phyloP scores from a whole-genome alignment of 2,797 vertebrate genomes.

The Eulemur albifrons region DNA sequence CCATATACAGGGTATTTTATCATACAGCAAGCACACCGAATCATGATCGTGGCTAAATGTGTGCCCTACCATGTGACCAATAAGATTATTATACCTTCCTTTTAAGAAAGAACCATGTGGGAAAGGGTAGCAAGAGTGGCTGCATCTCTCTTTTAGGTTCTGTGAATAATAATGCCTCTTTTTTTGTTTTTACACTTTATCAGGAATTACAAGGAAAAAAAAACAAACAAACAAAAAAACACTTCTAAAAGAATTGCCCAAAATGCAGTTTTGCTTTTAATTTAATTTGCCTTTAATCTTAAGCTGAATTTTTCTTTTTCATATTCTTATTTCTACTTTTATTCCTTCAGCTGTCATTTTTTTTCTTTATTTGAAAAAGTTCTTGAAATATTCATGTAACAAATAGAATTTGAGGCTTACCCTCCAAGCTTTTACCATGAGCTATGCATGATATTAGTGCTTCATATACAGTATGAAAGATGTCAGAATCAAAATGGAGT shows the following conservation, averaged over 20 bases:
- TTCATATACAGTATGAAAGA: neutral
- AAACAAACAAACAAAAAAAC: neutral
- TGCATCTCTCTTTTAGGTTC: neutral
- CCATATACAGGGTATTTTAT: neutral
- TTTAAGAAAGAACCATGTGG: neutral
- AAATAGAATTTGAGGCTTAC: neutral
- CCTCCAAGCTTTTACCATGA: neutral
- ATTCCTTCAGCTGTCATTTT: neutral
- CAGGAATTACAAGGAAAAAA: neutral
- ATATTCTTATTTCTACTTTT: neutral
- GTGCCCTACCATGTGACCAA: neutral
- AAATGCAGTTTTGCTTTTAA: neutral
- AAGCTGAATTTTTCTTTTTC: neutral
- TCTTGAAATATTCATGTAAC: neutral
- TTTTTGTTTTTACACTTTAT: neutral
- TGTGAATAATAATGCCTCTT: neutral
- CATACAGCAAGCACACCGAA: neutral
- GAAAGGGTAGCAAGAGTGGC: neutral
- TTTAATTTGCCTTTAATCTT: neutral
- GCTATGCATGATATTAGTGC: neutral
- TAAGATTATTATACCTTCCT: neutral
- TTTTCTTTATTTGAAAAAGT: neutral
- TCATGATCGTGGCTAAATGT: neutral
- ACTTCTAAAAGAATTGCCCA: neutral
- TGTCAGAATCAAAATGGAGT: neutral